phyloP scores from a whole-genome alignment of 2,113 vertebrate genomes.

The Kryptolebias marmoratus region DNA sequence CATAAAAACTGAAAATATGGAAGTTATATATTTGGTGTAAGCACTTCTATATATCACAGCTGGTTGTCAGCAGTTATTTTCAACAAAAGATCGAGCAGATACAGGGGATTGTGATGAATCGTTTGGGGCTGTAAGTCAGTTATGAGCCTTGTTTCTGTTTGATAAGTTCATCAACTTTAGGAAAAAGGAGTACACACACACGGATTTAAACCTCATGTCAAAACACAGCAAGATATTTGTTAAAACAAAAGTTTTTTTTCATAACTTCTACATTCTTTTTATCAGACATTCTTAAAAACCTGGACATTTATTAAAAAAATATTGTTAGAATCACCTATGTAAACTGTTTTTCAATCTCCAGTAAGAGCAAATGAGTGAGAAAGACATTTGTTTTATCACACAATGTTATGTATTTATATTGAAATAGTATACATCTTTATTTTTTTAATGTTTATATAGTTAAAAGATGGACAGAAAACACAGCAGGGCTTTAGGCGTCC shows the following conservation, averaged over 20 bases:
- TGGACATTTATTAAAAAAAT: slow-evolving; percentile 47
- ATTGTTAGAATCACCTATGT: slow-evolving; percentile 39
- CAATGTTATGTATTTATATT: slow-evolving; percentile 32
- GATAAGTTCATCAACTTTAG: slow-evolving; percentile 32
- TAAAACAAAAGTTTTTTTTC: slow-evolving; percentile 40
- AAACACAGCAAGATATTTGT: slow-evolving; percentile 50
- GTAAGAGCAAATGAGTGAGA: slow-evolving; percentile 28
- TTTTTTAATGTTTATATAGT: slow-evolving; percentile 10
- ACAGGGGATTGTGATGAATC: not conserved
- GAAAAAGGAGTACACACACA: slow-evolving; percentile 37
- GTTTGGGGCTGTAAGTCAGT: not conserved
- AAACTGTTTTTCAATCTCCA: slow-evolving; percentile 34
- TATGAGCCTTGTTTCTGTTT: slow-evolving; percentile 23
- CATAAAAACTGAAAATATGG: not conserved
- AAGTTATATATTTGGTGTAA: not conserved
- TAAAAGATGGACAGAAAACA: slow-evolving; percentile 37
- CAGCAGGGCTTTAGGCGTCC: slow-evolving; percentile 20
- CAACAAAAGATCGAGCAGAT: slow-evolving; percentile 16
- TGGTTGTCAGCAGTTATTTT: slow-evolving; percentile 14
- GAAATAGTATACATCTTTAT: not conserved
- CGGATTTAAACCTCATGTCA: slow-evolving; percentile 37
- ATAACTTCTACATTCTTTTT: slow-evolving; percentile 48
- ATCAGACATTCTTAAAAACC: slow-evolving; percentile 47
- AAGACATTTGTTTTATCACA: slow-evolving; percentile 6
- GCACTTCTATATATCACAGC: not conserved